Base-by-base conservation (phyloP, 64 coral and sea anemone species). In the Anthopleura sola region DNA sequence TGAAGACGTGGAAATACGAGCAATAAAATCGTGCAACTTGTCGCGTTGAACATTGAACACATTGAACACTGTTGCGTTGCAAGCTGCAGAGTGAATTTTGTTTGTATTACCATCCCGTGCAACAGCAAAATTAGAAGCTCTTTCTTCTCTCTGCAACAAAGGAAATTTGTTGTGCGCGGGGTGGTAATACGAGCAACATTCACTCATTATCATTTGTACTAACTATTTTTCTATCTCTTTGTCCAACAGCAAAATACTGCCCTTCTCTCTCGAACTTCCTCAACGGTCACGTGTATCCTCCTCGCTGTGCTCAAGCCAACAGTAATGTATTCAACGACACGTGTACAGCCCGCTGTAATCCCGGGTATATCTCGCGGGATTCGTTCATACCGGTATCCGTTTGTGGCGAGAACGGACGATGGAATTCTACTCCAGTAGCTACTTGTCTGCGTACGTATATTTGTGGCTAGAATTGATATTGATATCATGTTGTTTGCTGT, bases 381-480 rank as follows among this genome's bases (percentile, higher is more conserved):
- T 57, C 55, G 37, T 20, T n/a, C 31, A n/a, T 34, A 38, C 75
- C 66, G 24, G 38, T 26, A 3, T 51, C 53, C 14, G 36, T 53
- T 18, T 88, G 86, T 81, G 54, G 76, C 36, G 86, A 81, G 21
- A 39, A 82, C 15, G 86, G 86, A 68, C 55, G 75, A 31, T 88
- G 86, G 86, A 68, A 50, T 37, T 23, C 23, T 4, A n/a, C 86
- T 37, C 23, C 26, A 48, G 16, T 3, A 7, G 78, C 5, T 28
- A 24, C 39, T 46, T 81, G 78, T 81, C 33, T 4, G 23, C 49
- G 78, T 81, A 49, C 6, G 78, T 81, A 12, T 15, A 81, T 2
- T 37, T 12, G 36, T 37, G 5, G 18, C 24, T 66, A 1, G 4
- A 8, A 44, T 44, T 44, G 9, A 44, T 44, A 44, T 44, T 44